phyloP scores from a whole-genome alignment of 2,113 vertebrate species.

The Menura novaehollandiae region DNA sequence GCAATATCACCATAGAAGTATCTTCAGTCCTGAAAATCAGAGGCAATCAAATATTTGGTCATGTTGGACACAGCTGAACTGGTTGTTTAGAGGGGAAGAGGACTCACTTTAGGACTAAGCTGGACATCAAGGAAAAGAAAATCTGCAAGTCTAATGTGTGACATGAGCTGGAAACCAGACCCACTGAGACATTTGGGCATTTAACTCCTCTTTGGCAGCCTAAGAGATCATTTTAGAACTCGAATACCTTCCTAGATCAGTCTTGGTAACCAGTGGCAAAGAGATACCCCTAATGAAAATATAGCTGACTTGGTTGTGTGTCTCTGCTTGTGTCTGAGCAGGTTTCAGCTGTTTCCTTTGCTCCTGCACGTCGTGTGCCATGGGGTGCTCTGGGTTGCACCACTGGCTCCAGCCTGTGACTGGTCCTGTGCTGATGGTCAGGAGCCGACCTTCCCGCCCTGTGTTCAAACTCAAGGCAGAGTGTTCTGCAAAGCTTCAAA shows the following conservation, averaged over 20 bases:
- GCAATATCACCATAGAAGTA: not conserved
- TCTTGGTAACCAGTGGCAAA: not conserved
- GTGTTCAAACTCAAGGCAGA: not conserved
- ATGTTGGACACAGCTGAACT: not conserved
- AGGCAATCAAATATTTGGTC: not conserved
- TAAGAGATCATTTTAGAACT: not conserved
- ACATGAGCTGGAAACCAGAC: not conserved
- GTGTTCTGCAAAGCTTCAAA: constrained; percentile 68
- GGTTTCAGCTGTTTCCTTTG: not conserved
- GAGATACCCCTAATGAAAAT: rapidly evolving
- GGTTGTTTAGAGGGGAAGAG: not conserved
- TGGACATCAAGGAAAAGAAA: not conserved
- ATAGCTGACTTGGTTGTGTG: rapidly evolving
- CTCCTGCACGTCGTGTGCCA: not conserved
- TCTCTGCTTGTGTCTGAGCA: rapidly evolving
- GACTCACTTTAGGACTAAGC: not conserved
- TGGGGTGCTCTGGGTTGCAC: not conserved
- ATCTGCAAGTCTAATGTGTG: not conserved
- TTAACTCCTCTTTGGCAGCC: not conserved
- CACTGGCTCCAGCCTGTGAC: rapidly evolving
- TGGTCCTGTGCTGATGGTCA: not conserved
- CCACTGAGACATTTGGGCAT: not conserved
- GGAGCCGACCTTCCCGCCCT: not conserved
- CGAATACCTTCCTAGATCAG: not conserved
- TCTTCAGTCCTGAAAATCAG: not conserved